Evolutionary conservation across 2,113 vertebrate genomes (phyloP).

Genomic region (Opisthocomus hoazin): DNA sequence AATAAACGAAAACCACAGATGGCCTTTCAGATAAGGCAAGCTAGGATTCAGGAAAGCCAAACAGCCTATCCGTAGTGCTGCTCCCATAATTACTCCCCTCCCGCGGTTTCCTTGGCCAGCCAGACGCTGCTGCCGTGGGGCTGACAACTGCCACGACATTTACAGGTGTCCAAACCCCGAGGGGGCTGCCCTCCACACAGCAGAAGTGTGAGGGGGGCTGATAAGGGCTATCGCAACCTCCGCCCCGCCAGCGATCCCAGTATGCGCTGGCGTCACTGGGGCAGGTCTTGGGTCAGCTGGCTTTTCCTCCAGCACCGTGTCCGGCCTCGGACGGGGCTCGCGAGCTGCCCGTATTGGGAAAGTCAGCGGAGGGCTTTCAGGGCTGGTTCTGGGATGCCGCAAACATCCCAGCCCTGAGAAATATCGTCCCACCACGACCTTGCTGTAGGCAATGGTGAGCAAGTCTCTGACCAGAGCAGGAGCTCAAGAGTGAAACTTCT

Average conservation of each 20-base stretch:
- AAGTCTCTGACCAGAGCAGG: background rate
- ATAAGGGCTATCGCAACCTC: background rate
- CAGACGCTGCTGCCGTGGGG: background rate
- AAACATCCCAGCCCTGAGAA: background rate
- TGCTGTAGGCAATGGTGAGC: background rate
- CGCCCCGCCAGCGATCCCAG: background rate
- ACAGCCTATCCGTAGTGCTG: background rate
- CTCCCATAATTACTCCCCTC: background rate
- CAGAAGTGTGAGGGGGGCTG: conserved; percentile 14
- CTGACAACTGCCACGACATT: background rate
- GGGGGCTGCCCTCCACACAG: background rate
- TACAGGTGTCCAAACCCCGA: background rate
- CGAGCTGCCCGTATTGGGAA: background rate
- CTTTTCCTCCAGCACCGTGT: background rate
- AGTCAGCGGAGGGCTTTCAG: background rate
- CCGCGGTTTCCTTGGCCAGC: background rate
- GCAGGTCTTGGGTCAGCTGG: background rate
- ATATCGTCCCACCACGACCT: background rate
- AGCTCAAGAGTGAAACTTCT: background rate
- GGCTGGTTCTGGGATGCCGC: background rate
- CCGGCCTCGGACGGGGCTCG: accelerated
- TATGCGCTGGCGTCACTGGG: background rate
- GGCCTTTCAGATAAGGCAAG: conserved; percentile 48
- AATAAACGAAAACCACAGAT: conserved; percentile 38
- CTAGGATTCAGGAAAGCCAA: background rate